These are phyloP conservation scores for Drosophila fungiperda DNA, from an alignment of 2,888 invertebrate genomes.

Conservation along the genomic window DNA sequence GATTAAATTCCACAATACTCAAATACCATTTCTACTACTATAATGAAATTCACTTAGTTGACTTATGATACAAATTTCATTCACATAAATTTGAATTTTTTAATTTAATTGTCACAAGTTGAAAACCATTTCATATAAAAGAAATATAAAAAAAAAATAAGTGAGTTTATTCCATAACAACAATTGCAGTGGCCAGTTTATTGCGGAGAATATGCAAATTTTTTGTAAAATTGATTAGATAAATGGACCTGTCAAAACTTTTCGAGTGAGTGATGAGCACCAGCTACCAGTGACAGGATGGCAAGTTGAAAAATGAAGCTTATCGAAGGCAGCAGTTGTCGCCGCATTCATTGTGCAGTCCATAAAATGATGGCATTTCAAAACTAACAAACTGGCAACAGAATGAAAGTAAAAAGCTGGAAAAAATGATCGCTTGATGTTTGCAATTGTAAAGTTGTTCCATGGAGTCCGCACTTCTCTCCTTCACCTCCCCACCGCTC, in stretches of 20 bases:
- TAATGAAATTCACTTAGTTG: background rate
- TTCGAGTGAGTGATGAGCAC: slow-evolving; percentile 22
- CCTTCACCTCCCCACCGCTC: background rate
- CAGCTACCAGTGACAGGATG: slow-evolving; percentile 28
- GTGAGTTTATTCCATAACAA: slow-evolving; percentile 6
- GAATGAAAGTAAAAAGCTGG: slow-evolving; percentile 1
- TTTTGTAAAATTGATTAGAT: slow-evolving; percentile 44
- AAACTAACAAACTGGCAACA: slow-evolving; percentile 33
- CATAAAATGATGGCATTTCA: slow-evolving; percentile 33
- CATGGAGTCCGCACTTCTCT: background rate
- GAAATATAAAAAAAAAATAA: background rate
- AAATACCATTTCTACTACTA: background rate
- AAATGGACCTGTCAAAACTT: slow-evolving; percentile 47
- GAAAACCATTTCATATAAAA: background rate
- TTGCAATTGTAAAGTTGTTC: slow-evolving; percentile 48
- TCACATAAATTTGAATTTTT: background rate
- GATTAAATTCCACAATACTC: background rate
- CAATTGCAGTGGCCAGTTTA: slow-evolving; percentile 27
- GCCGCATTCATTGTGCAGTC: slow-evolving; percentile 28
- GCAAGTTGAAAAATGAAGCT: slow-evolving; percentile 35
- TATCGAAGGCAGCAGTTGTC: slow-evolving; percentile 41
- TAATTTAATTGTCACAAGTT: background rate
- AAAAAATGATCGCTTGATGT: slow-evolving; percentile 24
- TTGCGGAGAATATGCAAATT: slow-evolving; percentile 44
- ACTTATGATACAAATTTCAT: background rate